Base-by-base conservation (phyloP, 2,888 invertebrate genomes). In the Drosophila mulleri region DNA sequence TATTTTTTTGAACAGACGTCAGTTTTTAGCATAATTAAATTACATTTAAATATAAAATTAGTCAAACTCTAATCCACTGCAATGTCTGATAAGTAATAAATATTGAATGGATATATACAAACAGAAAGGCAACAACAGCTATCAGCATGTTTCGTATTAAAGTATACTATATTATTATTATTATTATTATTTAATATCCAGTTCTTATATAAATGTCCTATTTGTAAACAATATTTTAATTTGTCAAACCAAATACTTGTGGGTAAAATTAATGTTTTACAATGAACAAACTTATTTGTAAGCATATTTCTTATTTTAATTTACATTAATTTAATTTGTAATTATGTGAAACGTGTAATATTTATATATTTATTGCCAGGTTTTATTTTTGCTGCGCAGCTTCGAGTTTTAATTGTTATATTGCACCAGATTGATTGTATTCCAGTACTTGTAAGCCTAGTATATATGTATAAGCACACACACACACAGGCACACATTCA, bases 361-460 rank as follows among this genome's bases (percentile, higher is more conserved):
- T 26, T 39, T 14, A 18, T 56, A n/a, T 16, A 20, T 57, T 18
- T 32, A 9, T 8, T 56, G 26, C 6, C 14, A 11, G n/a, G 16
- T 45, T 37, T 47, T 26, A 45, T 14, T 47, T 42, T 57, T 42
- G 42, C 39, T 63, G 18, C 41, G 45, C 26, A 48, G 29, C 29
- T 29, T 29, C 2, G 8, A 29, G 37, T 44, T 42, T 7, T 11
- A 23, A 20, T 12, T 39, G 37, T 48, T 29, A 39, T 37, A 23
- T 67, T 29, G 37, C 47, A 59, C 26, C 12, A 47, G 32, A 35
- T 67, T 41, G 18, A 16, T 14, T 45, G 23, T 45, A 23, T 16
- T 14, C 14, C 6, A 48, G 35, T 67, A 67, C 12, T n/a, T 23
- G 35, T 72, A 54, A 67, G 37, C 18, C 50, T 59, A 60, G 41